Evolutionary conservation across 2,113 vertebrate genomes (phyloP).

Genomic region (Tringa solitaria): DNA sequence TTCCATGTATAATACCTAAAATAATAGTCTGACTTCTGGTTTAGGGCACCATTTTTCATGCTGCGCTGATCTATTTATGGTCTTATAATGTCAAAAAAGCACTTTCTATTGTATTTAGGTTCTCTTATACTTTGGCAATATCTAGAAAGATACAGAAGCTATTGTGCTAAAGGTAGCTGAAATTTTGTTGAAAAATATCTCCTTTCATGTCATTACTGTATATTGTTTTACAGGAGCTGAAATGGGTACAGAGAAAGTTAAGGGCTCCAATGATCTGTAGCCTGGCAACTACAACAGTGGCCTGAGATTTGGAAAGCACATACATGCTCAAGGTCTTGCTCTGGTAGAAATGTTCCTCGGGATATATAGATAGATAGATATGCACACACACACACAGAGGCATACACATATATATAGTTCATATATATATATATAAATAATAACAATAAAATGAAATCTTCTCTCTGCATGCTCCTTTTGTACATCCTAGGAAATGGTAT

Average conservation of each 20-base stretch:
- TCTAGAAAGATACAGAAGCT: not conserved
- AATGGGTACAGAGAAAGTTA: not conserved
- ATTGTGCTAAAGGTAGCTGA: constrained; percentile 7
- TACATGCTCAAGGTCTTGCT: not conserved
- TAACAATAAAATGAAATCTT: not conserved
- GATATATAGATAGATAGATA: not conserved
- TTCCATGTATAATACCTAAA: not conserved
- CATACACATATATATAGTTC: no score
- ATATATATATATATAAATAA: not conserved
- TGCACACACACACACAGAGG: no score
- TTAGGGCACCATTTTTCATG: not conserved
- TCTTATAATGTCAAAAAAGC: constrained; percentile 1
- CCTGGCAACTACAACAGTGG: not conserved
- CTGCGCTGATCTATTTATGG: not conserved
- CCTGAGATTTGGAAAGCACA: not conserved
- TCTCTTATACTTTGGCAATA: not conserved
- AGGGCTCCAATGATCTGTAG: not conserved
- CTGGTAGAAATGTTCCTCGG: not conserved
- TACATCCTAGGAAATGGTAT: not conserved
- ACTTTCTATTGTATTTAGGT: not conserved
- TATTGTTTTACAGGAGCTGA: constrained; percentile 23
- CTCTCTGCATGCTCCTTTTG: not conserved
- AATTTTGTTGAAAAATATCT: constrained; percentile 37
- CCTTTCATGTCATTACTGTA: not conserved
- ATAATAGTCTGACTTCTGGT: not conserved